phyloP scores from a whole-genome alignment of 1,140 invertebrate genomes.

The Drosophila bocqueti region DNA sequence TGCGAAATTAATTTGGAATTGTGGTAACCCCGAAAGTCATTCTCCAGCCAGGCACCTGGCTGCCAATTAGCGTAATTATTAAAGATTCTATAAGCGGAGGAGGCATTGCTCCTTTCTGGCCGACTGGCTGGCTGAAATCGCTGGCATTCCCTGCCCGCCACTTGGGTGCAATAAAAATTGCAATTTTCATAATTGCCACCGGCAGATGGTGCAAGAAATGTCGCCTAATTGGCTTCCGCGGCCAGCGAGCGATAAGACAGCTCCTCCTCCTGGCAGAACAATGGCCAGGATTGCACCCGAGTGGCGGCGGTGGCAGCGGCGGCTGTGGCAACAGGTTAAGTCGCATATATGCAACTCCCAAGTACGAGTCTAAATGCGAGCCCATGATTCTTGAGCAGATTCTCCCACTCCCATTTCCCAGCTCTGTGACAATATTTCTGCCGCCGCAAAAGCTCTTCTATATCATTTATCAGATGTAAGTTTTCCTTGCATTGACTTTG shows the following conservation, averaged over 20 bases:
- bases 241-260: slow-evolving; percentile 56
- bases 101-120: slow-evolving; percentile 1
- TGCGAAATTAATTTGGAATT: slow-evolving; percentile 73
- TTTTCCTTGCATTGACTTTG: slow-evolving; percentile 64
- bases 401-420: slow-evolving; percentile 1
- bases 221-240: slow-evolving; percentile 76
- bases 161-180: slow-evolving; percentile 78
- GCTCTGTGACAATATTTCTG: slow-evolving; percentile 72
- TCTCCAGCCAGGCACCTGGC: slow-evolving; percentile 64
- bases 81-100: slow-evolving; percentile 62
- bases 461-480: slow-evolving; percentile 83
- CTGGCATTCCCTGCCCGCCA: slow-evolving; percentile 52
- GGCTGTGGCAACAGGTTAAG: slow-evolving; percentile 50
- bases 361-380: slow-evolving; percentile 24
- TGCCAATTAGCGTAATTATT: slow-evolving; percentile 83
- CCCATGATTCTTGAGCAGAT: slow-evolving; percentile 13
- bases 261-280: slow-evolving; percentile 56
- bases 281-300: slow-evolving; percentile 50
- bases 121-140: neutral
- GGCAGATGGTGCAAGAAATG: slow-evolving; percentile 81
- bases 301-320: neutral
- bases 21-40: slow-evolving; percentile 44
- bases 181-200: slow-evolving; percentile 80
- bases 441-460: slow-evolving; percentile 59
- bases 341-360: slow-evolving; percentile 12